Conservation (phyloP, 2,797 vertebrate species). For the Astyanax mexicanus region DNA sequence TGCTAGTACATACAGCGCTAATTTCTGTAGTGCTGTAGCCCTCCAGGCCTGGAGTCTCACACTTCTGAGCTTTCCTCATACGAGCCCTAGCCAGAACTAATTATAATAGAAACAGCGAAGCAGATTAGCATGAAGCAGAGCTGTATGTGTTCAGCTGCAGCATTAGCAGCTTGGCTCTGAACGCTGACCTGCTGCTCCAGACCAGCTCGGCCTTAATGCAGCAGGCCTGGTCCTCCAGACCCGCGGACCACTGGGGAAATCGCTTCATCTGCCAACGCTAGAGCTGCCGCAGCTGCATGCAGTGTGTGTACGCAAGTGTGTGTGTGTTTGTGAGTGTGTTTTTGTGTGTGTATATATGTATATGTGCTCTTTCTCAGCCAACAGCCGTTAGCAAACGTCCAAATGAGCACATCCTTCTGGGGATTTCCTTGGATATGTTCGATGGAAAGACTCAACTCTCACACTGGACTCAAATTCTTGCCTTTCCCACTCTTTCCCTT, state of each 20-base stretch:
- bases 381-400: conserved; percentile 34
- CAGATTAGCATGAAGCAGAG: conserved; percentile 41
- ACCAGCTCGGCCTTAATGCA: conserved; percentile 49
- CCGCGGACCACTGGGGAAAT: conserved; percentile 49
- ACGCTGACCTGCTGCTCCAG: conserved; percentile 49
- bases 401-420: conserved; percentile 54
- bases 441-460: conserved; percentile 57
- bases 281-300: conserved; percentile 49
- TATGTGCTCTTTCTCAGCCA: conserved; percentile 17
- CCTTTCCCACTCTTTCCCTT: background rate
- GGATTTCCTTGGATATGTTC: conserved; percentile 58
- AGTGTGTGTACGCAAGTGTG: conserved; percentile 14
- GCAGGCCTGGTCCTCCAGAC: conserved; percentile 45
- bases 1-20: background rate
- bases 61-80: background rate
- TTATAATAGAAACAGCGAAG: conserved; percentile 13
- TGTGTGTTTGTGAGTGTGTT: conserved; percentile 4
- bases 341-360: conserved; percentile 21
- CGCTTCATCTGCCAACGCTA: conserved; percentile 51
- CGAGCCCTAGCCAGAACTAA: background rate
- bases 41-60: background rate
- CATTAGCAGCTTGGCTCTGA: conserved; percentile 40
- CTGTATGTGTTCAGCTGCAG: conserved; percentile 44
- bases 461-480: conserved; percentile 32
- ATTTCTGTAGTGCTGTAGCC: background rate